Percentiles rank a stretch among this genome's conserved stretches.
These are phyloP conservation scores for Ctenoplectra terminalis DNA, from an alignment of 1,140 invertebrate genomes.

Conservation along the genomic window DNA sequence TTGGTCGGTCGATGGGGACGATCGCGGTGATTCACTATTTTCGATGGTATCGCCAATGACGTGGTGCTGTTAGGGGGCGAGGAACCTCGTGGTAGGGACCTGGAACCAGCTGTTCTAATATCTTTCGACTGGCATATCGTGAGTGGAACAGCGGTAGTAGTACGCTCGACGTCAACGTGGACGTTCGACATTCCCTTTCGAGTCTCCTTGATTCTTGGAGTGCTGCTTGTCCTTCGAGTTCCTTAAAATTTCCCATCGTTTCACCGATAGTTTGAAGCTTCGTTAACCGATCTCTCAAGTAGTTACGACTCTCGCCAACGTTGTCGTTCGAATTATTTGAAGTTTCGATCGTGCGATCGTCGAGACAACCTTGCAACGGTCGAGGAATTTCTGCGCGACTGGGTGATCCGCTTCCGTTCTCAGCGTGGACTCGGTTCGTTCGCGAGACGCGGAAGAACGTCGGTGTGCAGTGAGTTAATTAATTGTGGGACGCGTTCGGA, in stretches of 20 bases:
- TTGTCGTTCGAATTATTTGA: background rate
- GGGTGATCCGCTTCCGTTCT: background rate
- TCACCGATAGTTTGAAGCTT: too few relatives aligned
- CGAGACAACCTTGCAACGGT: background rate
- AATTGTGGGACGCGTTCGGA: background rate
- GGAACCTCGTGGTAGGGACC: constrained; percentile 61
- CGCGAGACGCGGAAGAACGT: background rate
- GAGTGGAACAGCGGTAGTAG: constrained; percentile 57
- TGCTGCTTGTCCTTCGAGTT: too few relatives aligned
- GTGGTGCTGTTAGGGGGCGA: background rate
- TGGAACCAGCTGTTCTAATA: constrained; percentile 64
- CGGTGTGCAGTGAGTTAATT: background rate
- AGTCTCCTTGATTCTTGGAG: background rate
- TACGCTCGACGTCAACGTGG: constrained; percentile 59
- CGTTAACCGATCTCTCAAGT: too few relatives aligned
- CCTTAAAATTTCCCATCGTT: too few relatives aligned
- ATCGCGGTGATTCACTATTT: background rate
- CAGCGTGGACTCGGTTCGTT: background rate
- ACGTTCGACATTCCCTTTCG: constrained; percentile 25
- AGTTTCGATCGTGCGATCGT: background rate
- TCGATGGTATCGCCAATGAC: constrained; percentile 9
- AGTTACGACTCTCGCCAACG: background rate
- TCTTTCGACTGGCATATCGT: constrained; percentile 59
- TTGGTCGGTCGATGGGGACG: background rate
- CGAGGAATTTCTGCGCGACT: background rate